A percentile compares a stretch with the other conserved stretches of the same genome.
These are phyloP conservation scores for Chrysocyon brachyurus DNA, from an alignment of 2,797 vertebrate genomes.

Conservation along the genomic window DNA sequence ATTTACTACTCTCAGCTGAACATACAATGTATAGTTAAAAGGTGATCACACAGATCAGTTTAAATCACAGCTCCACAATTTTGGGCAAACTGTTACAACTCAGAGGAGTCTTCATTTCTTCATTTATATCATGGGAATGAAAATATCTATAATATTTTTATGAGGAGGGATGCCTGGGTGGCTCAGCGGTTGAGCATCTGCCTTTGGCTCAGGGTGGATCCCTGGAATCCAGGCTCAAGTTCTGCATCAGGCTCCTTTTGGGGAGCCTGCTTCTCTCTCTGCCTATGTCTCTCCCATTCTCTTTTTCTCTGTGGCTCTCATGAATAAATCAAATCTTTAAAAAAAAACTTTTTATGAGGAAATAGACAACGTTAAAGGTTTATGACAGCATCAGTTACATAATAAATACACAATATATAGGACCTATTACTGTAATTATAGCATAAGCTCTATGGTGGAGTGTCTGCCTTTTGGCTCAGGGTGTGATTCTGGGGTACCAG, in stretches of 20 bases:
- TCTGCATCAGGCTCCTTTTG: too few relatives aligned
- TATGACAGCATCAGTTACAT: neutral
- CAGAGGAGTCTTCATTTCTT: neutral
- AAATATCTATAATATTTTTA: slow-evolving; percentile 21
- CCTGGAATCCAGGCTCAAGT: too few relatives aligned
- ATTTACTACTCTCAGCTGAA: neutral
- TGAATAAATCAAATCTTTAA: too few relatives aligned
- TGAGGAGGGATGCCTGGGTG: neutral
- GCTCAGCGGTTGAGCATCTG: too few relatives aligned
- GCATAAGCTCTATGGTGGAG: neutral
- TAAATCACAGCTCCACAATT: neutral
- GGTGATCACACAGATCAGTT: neutral
- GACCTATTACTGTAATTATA: neutral
- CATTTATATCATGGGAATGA: neutral
- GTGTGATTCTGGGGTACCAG: too few relatives aligned
- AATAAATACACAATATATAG: neutral
- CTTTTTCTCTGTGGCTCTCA: too few relatives aligned
- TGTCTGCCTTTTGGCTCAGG: too few relatives aligned
- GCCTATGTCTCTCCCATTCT: too few relatives aligned
- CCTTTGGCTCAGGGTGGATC: too few relatives aligned
- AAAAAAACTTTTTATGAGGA: slow-evolving; percentile 6
- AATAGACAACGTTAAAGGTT: slow-evolving; percentile 12
- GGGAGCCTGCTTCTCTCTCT: too few relatives aligned
- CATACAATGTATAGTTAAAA: slow-evolving; percentile 25
- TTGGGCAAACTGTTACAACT: neutral